Evolutionary conservation across 2,113 vertebrate genomes (phyloP), one percentile per base, ranked within the genome.

Genomic region (Proterorhinus semilunaris): DNA sequence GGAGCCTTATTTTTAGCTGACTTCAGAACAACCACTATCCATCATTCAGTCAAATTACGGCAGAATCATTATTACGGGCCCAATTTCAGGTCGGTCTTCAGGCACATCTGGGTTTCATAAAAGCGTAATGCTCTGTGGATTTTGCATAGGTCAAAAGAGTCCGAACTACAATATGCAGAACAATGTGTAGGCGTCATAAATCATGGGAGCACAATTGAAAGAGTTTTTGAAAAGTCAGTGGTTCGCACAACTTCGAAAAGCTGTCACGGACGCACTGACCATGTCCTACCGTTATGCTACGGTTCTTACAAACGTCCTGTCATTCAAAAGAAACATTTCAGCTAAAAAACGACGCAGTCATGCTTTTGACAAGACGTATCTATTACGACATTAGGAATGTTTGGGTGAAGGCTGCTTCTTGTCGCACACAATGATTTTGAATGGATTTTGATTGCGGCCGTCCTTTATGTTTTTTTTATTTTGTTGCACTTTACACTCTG

Each of bases 11-110:
- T 77, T 80, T 71, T 66, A 69, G 52, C 75, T 42, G 36, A 4
- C 43, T 52, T 73, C 45, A 62, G n/a, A 55, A 6, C 3, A 66
- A 51, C 74, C 8, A 11, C 65, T 47, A 68, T 73, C 71, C 63
- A 79, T 86, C 72, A 78, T 68, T 78, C 77, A 69, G 46, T 69
- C 64, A 77, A 66, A 83, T 71, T 72, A 72, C 7, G 48, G 64
- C 69, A 65, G 70, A 75, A 63, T 71, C 49, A 79, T 74, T 72
- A 69, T 77, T 66, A 77, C 13, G 44, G 42, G 46, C 51, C 27
- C 54, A 65, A 54, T 65, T 50, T 10, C 15, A 44, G 51, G 17
- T 62, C 12, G 6, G 6, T 62, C 62, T 45, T 79, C 27, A 36
- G 66, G 64, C 69, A 64, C 63, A 68, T 43, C 62, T 74, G 74